Conservation (phyloP, 1,140 invertebrate species). For the Drosophila orena region DNA sequence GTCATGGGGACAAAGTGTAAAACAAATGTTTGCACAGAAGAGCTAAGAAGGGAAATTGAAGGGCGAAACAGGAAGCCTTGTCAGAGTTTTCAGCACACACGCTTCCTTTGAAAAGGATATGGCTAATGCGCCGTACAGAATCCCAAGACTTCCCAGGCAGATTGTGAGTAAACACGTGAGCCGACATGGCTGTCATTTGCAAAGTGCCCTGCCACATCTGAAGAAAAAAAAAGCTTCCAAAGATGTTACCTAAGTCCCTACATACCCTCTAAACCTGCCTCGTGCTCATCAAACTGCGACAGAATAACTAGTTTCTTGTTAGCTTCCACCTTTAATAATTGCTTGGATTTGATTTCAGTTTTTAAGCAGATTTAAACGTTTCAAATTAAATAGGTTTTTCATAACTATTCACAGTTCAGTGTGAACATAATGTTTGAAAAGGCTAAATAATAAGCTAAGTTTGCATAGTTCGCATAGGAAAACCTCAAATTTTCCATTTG, state of each 20-base stretch:
- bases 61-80: constrained; percentile 7
- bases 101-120: constrained; percentile 14
- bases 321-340: no score
- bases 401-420: no score
- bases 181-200: constrained; percentile 23
- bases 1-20: constrained; percentile 28
- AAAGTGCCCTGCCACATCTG: constrained; percentile 4
- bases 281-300: no score
- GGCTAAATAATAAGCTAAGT: neutral
- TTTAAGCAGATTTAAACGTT: no score
- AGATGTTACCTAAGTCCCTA: constrained; percentile 5
- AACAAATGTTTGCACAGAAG: constrained; percentile 44
- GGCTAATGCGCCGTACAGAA: constrained; percentile 30
- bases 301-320: no score
- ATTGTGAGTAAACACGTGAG: constrained; percentile 17
- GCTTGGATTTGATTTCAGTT: no score
- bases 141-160: constrained; percentile 21
- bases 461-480: neutral
- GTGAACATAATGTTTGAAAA: neutral
- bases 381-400: no score
- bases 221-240: neutral
- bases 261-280: no score
- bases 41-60: neutral
- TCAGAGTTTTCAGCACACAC: constrained; percentile 25
- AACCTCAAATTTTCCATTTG: constrained; percentile 1